Base-by-base conservation (phyloP, 2,888 invertebrate species). In the Dryomyza anilis region DNA sequence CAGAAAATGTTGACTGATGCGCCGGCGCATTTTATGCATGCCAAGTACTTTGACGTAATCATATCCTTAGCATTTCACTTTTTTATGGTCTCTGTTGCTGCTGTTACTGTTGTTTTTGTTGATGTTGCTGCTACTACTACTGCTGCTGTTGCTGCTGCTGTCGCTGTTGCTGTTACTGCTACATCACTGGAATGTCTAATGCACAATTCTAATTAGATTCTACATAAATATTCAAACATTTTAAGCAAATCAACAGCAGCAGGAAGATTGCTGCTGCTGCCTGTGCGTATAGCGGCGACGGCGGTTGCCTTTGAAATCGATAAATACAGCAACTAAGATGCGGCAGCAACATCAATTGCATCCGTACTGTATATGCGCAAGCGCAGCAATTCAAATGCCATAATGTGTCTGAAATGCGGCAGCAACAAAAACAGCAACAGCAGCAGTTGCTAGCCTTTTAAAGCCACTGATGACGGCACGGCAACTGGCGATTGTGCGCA, bases 241-340 rank as follows among this genome's bases (percentile, higher is more conserved):
- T 29, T 27, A 45, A 43, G 43, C 39, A 25, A 56, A 43, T 45
- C 55, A 19, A 21, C 23, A 10, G 16, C 19, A 53, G 16, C 21
- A 52, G 23, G 6, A 43, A 23, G 1, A 25, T 2, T 8, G 39
- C 2, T 29, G 23, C 30, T 16, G 27, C 25, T 7, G 8, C 45
- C 36, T 21, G 46, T 46, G 46, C 33, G 30, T 21, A 14, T 56
- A 25, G 43, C 23, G n/a, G 2, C 39, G n/a, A 10, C 25, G 39
- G 50, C 60, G 60, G 60, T 16, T 16, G 29, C 36, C 48, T 60
- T 60, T 60, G 60, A 60, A 27, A 60, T 60, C 60, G 59, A 48
- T 48, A 30, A 36, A 43, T 39, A 29, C 46, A 21, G 23, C 30
- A 27, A 27, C 16, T 14, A 2, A 6, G 33, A 3, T 4, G 27